Evolutionary conservation across 2,113 vertebrate genomes (phyloP).

Genomic region (Antennarius striatus): DNA sequence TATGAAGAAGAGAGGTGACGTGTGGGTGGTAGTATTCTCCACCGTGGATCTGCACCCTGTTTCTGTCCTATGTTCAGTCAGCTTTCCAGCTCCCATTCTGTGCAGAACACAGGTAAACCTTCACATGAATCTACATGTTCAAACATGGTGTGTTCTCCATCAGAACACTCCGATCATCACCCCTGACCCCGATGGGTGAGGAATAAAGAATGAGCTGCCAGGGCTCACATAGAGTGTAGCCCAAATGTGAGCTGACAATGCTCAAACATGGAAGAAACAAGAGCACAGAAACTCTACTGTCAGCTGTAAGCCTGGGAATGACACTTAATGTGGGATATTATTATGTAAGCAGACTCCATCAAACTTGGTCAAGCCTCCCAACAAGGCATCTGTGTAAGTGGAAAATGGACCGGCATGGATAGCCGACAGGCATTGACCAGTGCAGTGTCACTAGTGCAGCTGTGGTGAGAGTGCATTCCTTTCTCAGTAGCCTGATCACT

Average conservation of each 20-base stretch:
- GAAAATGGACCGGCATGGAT: constrained; percentile 14
- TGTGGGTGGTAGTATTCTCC: constrained; percentile 63
- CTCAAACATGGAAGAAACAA: constrained; percentile 2
- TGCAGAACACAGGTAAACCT: neutral
- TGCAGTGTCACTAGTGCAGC: constrained; percentile 11
- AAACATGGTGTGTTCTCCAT: neutral
- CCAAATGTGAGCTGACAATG: constrained; percentile 1
- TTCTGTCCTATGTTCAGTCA: constrained; percentile 43
- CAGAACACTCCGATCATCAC: neutral
- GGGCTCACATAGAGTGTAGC: accelerated
- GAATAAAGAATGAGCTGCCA: too few relatives aligned
- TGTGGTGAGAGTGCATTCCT: too few relatives aligned
- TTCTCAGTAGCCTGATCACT: too few relatives aligned
- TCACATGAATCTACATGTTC: neutral
- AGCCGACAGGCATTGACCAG: neutral
- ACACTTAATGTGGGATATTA: constrained; percentile 23
- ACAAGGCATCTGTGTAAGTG: constrained; percentile 16
- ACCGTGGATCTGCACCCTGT: constrained; percentile 43
- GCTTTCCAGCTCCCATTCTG: constrained; percentile 17
- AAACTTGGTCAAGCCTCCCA: constrained; percentile 18
- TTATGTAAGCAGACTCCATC: constrained; percentile 33
- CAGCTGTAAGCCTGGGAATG: constrained; percentile 11
- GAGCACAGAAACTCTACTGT: constrained; percentile 16
- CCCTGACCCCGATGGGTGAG: too few relatives aligned
- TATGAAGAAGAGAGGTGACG: neutral